These are phyloP conservation scores for Amblyornis subalaris DNA, from an alignment of 2,113 vertebrate genomes.

Conservation along the genomic window DNA sequence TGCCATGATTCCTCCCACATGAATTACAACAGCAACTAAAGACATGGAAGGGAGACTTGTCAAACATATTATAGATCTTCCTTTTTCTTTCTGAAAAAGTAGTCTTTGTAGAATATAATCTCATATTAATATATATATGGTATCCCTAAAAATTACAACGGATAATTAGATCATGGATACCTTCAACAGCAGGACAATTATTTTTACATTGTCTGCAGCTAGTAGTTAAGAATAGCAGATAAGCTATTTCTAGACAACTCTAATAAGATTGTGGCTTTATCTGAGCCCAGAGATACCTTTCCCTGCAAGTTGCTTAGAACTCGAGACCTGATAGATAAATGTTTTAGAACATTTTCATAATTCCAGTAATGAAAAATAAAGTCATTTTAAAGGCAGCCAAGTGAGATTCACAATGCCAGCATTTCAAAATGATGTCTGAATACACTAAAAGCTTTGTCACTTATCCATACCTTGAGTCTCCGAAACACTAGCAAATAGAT, in stretches of 20 bases:
- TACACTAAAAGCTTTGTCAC: not conserved
- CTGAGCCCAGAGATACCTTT: not conserved
- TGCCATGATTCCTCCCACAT: not conserved
- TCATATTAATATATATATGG: not conserved
- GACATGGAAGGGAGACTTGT: not conserved
- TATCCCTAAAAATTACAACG: not conserved
- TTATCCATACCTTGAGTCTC: not conserved
- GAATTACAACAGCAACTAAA: not conserved
- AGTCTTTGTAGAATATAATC: not conserved
- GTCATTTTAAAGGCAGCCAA: slow-evolving; percentile 12
- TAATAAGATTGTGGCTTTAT: not conserved
- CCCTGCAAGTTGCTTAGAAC: not conserved
- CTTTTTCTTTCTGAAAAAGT: not conserved
- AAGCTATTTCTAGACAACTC: slow-evolving; percentile 1
- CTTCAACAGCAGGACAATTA: not conserved
- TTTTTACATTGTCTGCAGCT: not conserved
- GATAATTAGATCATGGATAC: not conserved
- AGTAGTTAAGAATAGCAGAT: not conserved
- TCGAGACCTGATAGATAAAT: not conserved
- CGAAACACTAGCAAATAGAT: not conserved
- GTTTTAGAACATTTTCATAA: not conserved
- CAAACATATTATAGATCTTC: not conserved
- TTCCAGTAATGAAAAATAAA: slow-evolving; percentile 38
- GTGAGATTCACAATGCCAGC: not conserved
- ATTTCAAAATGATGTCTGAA: not conserved